These are phyloP conservation scores for Erethizon dorsatum DNA, from an alignment of 2,797 vertebrate species.

Conservation along the genomic window DNA sequence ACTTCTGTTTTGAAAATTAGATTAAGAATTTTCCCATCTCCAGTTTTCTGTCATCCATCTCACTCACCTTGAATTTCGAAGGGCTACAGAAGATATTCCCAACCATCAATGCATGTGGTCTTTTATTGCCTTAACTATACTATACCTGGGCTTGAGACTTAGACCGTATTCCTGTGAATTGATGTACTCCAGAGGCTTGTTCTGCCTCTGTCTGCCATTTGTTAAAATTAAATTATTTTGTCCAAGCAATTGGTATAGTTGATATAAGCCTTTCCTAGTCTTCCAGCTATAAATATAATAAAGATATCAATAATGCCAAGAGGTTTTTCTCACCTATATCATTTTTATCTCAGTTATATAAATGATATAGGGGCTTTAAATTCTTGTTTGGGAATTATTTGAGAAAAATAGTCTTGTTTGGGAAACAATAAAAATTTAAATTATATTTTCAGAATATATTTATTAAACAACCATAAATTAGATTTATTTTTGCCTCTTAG, in stretches of 20 bases:
- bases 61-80: slow-evolving; percentile 13
- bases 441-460: slow-evolving; percentile 38
- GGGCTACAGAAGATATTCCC: background rate
- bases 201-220: background rate
- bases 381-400: background rate
- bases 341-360: slow-evolving; percentile 39
- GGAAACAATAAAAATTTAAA: background rate
- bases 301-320: background rate
- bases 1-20: slow-evolving; percentile 71
- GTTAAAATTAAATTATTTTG: slow-evolving; percentile 53
- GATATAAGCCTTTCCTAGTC: background rate
- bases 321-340: background rate
- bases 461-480: slow-evolving; percentile 14
- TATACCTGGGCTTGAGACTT: background rate
- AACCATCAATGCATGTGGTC: background rate
- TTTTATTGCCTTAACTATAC: background rate
- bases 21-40: slow-evolving; percentile 19
- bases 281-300: background rate
- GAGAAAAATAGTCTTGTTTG: background rate
- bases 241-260: background rate
- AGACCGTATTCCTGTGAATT: background rate
- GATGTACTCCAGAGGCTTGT: background rate
- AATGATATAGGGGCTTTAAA: slow-evolving; percentile 20
- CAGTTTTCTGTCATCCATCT: slow-evolving; percentile 8
- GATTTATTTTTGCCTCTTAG: background rate